Conservation (phyloP, 1,140 invertebrate species). For the Bombus fervidus region DNA sequence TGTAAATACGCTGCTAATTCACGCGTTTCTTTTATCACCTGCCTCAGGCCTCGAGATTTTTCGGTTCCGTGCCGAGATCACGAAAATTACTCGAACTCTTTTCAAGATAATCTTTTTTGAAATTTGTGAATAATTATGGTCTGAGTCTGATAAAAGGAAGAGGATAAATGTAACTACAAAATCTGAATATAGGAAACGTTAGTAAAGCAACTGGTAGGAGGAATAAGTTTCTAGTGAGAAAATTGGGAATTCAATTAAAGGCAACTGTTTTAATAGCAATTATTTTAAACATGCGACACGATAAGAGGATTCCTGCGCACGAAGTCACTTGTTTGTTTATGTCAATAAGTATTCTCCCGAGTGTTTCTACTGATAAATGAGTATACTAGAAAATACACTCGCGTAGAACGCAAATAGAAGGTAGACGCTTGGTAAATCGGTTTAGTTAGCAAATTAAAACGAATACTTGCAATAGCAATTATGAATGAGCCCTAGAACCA, state of each 20-base stretch:
- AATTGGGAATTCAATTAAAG: neutral
- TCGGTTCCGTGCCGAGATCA: too few species aligned
- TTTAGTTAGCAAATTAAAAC: constrained; percentile 42
- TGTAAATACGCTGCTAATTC: too few species aligned
- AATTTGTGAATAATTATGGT: too few species aligned
- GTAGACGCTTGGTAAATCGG: constrained; percentile 19
- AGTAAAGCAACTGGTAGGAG: too few species aligned
- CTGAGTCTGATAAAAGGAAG: too few species aligned
- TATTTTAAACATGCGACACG: neutral
- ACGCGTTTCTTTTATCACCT: too few species aligned
- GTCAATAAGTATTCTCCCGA: neutral
- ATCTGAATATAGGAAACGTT: too few species aligned
- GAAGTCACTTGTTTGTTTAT: neutral
- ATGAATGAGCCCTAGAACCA: constrained; percentile 22
- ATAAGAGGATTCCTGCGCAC: neutral
- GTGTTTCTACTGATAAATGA: neutral
- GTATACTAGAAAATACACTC: neutral
- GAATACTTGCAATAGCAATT: constrained; percentile 16
- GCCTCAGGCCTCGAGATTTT: too few species aligned
- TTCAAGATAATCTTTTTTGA: too few species aligned
- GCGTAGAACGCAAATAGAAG: neutral
- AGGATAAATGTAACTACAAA: too few species aligned
- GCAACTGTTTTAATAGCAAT: neutral
- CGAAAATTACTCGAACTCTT: too few species aligned
- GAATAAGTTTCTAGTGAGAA: neutral